Base-by-base conservation (phyloP, 2,113 vertebrate species). In the Chitala chitala region DNA sequence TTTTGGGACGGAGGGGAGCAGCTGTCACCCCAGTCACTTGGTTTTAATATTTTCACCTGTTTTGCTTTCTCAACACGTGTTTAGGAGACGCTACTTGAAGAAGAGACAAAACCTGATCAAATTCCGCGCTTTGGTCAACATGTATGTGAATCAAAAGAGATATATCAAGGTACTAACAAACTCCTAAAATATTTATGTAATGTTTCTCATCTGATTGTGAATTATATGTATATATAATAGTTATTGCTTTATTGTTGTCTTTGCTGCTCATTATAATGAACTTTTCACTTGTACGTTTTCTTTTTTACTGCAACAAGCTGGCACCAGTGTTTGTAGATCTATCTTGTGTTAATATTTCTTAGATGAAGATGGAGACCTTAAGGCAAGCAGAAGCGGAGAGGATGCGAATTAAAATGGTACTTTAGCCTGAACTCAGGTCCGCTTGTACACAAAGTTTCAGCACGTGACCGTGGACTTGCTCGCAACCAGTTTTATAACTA, bases 111-210 rank as follows among this genome's bases (percentile, higher is more conserved):
- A 84, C 1, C 87, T 98, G 77, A 87, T 94, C 82, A 92, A 80
- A 84, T 89, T 98, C 69, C 90, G 91, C 74, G 93, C 96, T 0
- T 71, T 90, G 22, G 88, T 95, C 73, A 88, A 87, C 78, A 88
- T 95, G 17, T 92, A 94, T 0, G 78, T 94, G 75, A 95, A 90
- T 82, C 90, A 92, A 29, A 92, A 87, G 82, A 90, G 91, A 69
- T 93, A 94, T 85, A 90, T 98, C 83, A 94, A 93, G 95, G 97
- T 99, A 91, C 81, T 88, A 72, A 44, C 36, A 59, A 36, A 2
- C 26, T n/a, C 71, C 22, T 15, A n/a, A n/a, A 68, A 68, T 20
- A 29, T n/a, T 26, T 20, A 59, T 26, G 29, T 59, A 8, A 9
- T 8, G 7, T 59, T 24, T 59, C 13, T 2, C 24, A 31, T 61